Evolutionary conservation across 2,113 vertebrate genomes (phyloP), one percentile per base, ranked within the genome.

Genomic region (Sorex araneus): DNA sequence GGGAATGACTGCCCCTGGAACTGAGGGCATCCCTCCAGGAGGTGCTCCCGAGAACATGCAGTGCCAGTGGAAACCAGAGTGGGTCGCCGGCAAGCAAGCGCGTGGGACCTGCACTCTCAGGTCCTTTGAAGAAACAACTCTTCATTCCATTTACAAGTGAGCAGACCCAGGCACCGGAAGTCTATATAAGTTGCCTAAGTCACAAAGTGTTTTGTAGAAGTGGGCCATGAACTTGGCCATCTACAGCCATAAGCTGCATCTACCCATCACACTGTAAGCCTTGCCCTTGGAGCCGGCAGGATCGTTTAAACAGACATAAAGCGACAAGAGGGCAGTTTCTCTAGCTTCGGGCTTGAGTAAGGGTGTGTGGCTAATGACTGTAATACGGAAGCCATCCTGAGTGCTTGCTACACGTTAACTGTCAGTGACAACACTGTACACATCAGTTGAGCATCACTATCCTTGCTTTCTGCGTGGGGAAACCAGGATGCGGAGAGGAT

Each of bases 51-150:
- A 50, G 57, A 60, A 19, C 21, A 60, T 7, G 6, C 19, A 60
- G 57, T 23, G 47, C 57, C 57, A 19, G 4, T 21, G 57, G 57
- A 60, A 57, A 60, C 57, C 21, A 23, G 19, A 60, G 21, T 60
- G 3, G 18, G 57, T 60, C 6, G 7, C 57, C 23, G 3, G 57
- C 47, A 60, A 16, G 57, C 57, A 60, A 23, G 21, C 6, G 21
- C 18, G 23, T 23, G 18, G 21, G 57, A 60, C 57, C 57, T 60
- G 21, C 19, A 21, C 57, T 60, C 57, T 60, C 57, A 6, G 18
- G 57, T 60, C 57, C 57, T 60, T 6, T 60, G 57, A 75, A 87
- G 21, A 85, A 92, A 83, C 10, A 75, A 27, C 74, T 87, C 43
- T 63, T 90, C 73, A 40, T 27, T 27, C 30, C 36, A 32, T 85